Conservation (phyloP, 2,888 invertebrate species). For the Chymomyza amoena region DNA sequence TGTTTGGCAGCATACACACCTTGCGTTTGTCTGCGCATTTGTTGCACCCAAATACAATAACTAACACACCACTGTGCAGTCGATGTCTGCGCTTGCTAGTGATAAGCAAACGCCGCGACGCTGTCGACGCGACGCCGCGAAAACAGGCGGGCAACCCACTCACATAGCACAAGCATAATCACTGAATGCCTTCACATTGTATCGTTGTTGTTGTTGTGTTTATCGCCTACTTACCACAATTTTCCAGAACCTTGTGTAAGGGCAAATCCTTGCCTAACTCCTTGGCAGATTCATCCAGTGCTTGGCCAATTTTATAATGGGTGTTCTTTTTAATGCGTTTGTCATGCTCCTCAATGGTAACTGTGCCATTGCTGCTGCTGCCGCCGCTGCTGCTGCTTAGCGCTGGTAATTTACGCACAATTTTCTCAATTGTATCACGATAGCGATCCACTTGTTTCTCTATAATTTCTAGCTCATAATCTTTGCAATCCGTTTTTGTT, state of each 20-base stretch:
- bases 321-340: conserved; percentile 91
- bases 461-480: conserved; percentile 75
- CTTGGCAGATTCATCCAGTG: conserved; percentile 85
- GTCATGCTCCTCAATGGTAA: conserved; percentile 82
- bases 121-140: not conserved
- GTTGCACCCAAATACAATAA: conserved; percentile 15
- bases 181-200: not conserved
- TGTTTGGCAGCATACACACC: not conserved
- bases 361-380: conserved; percentile 56
- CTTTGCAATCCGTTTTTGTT: conserved; percentile 68
- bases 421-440: conserved; percentile 78
- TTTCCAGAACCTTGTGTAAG: conserved; percentile 73
- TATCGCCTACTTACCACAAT: conserved; percentile 71
- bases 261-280: conserved; percentile 82
- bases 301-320: conserved; percentile 88
- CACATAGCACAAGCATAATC: not conserved
- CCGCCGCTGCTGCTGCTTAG: conserved; percentile 57
- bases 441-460: conserved; percentile 78
- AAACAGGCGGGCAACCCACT: conserved; percentile 2
- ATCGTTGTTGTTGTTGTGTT: not conserved
- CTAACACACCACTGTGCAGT: conserved; percentile 21
- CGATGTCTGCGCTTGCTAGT: conserved; percentile 8
- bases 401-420: conserved; percentile 77
- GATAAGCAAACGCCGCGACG: not conserved
- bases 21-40: not conserved